Conservation (phyloP, 2,888 invertebrate genomes). For the Polylopha cassiicola region DNA sequence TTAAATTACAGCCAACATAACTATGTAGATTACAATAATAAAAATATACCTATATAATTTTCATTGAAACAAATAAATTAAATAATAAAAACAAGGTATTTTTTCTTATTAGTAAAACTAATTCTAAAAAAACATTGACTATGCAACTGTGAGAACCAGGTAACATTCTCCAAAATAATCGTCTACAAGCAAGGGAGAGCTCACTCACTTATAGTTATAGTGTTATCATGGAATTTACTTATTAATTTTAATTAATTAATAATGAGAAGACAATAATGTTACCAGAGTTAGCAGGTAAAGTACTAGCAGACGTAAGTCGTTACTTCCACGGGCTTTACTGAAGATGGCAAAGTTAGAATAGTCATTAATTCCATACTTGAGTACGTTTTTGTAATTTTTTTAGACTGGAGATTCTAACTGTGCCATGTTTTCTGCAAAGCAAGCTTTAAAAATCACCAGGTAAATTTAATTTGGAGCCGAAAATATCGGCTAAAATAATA, state of each 20-base stretch:
- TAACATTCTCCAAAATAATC: constrained; percentile 68
- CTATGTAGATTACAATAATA: constrained; percentile 76
- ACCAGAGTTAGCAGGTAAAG: constrained; percentile 43
- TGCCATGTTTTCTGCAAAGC: too few relatives aligned
- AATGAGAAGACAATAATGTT: constrained; percentile 53
- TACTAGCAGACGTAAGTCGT: constrained; percentile 3
- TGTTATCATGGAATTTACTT: constrained; percentile 74
- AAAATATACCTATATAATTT: constrained; percentile 77
- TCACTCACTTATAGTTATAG: constrained; percentile 69
- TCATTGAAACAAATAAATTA: constrained; percentile 70
- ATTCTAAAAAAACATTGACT: constrained; percentile 73
- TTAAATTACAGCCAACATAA: constrained; percentile 78
- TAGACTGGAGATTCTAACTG: too few relatives aligned
- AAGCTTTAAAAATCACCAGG: too few relatives aligned
- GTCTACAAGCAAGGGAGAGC: constrained; percentile 72
- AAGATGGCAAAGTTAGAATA: too few relatives aligned
- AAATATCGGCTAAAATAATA: too few relatives aligned
- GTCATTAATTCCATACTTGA: too few relatives aligned
- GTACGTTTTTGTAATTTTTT: too few relatives aligned
- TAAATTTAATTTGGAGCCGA: too few relatives aligned
- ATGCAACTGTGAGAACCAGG: constrained; percentile 66
- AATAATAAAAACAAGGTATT: constrained; percentile 76
- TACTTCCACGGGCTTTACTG: too few relatives aligned
- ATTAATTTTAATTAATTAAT: constrained; percentile 68
- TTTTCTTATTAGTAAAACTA: constrained; percentile 68